Base-by-base conservation (phyloP, 2,113 vertebrate species). In the Macaca mulatta region DNA sequence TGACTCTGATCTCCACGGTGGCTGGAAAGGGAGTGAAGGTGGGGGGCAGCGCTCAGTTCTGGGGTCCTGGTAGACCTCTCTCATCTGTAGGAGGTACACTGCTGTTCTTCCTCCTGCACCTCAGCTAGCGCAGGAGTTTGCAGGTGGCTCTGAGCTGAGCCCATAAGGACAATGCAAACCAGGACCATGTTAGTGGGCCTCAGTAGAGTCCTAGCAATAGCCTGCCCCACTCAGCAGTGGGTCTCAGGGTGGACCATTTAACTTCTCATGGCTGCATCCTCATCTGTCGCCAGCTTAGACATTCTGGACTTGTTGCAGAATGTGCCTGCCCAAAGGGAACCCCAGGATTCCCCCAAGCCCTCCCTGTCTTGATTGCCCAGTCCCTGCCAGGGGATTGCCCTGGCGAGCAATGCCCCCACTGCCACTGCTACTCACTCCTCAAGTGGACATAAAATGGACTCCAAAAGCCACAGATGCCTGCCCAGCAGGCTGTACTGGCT, bases 401-500 rank as follows among this genome's bases (percentile, higher is more conserved):
- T 6, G 9, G 23, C 18, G 8, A 67, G 69, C 20, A 12, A 9
- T 17, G 43, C 35, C 48, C 59, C 12, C 30, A 11, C 8, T 2
- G 12, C 78, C 27, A 0, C 0, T 8, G 38, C 23, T 14, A 48
- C 77, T 38, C 57, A 7, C 38, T 32, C 45, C 38, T 17, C 9
- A 4, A 4, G 5, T 0, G 2, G 7, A 8, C 4, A 3, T 11
- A 12, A 30, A 38, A 22, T 2, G 9, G 12, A 9, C 50, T 12
- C 38, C 32, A 52, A 50, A 70, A 52, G 52, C 30, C 32, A 55
- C 72, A 30, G 35, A 80, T 23, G 13, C 13, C 59, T 4, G 32
- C 14, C 43, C 75, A 7, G 50, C n/a, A 14, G 78, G 25, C 10
- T 12, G 6, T 14, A 45, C 27, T 14, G 11, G 52, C 45, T 16